phyloP scores from a whole-genome alignment of 35 echinoderm and acorn worm species.

The Ophioderma brevispina region DNA sequence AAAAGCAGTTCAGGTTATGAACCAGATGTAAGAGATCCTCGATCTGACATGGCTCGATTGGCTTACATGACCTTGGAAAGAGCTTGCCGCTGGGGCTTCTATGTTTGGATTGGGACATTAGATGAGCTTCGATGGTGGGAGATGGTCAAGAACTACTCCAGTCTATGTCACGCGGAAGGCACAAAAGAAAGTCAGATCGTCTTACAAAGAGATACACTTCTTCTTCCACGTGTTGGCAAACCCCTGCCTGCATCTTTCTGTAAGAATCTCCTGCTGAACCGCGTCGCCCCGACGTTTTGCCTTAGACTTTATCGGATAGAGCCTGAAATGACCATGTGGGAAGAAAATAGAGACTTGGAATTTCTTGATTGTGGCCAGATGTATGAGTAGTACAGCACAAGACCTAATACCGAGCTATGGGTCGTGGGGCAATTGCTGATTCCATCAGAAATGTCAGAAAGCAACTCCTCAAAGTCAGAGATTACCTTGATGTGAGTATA shows the following conservation, averaged over 20 bases:
- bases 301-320: conserved; percentile 81
- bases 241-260: conserved; percentile 82
- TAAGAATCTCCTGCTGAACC: conserved; percentile 72
- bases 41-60: conserved; percentile 86
- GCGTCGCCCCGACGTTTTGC: conserved; percentile 79
- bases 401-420: conserved; percentile 67
- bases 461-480: conserved; percentile 89
- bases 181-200: conserved; percentile 79
- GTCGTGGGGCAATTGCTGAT: conserved; percentile 78
- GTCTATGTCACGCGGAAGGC: conserved; percentile 67
- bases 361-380: conserved; percentile 60
- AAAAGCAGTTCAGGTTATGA: conserved; percentile 76
- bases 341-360: conserved; percentile 82
- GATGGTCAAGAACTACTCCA: conserved; percentile 63
- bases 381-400: conserved; percentile 78
- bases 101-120: conserved; percentile 80
- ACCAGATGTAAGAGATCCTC: conserved; percentile 68
- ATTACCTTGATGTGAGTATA: conserved; percentile 81
- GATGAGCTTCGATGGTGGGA: conserved; percentile 82
- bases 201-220: conserved; percentile 63
- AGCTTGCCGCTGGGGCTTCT: conserved; percentile 83
- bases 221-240: conserved; percentile 79
- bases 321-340: conserved; percentile 98
- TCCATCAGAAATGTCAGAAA: conserved; percentile 80
- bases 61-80: conserved; percentile 82